Evolutionary conservation across 2,797 vertebrate genomes (phyloP), one percentile per base, ranked within the genome.

Genomic region (Argyrosomus regius): DNA sequence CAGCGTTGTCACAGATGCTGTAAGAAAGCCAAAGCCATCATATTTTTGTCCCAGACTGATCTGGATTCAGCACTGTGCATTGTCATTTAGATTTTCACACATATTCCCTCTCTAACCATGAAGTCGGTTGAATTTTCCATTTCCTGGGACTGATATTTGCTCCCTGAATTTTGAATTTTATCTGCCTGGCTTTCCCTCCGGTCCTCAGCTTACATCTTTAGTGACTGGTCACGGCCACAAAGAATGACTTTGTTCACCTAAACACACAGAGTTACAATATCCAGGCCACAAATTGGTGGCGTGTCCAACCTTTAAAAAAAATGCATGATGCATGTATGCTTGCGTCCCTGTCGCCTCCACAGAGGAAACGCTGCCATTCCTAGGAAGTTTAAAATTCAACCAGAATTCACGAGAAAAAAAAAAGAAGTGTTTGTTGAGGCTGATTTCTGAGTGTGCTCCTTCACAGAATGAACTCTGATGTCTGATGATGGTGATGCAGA

Each of bases 1-100:
- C 39, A 61, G 64, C 61, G 58, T 78, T 73, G 52, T 61, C 58
- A 75, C 68, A 31, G 26, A 71, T 43, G 60, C 63, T 76, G 48
- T 67, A 16, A 67, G 78, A 81, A 83, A 84, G 77, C 82, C 77
- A 83, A 85, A 88, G 81, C 60, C 78, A 79, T 85, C 45, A 52
- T 58, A 64, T 39, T 48, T 57, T 39, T 20, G 74, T 74, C 64
- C 50, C 73, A 60, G 71, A 59, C 75, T 74, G 70, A 83, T 81
- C 54, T 82, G 78, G 78, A 83, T 85, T 86, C 78, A 77, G 74
- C 66, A 46, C 58, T 72, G 68, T 72, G 67, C 39, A 26, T 72
- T 57, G 50, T 67, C 35, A 3, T 63, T 46, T n/a, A 28, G 45
- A 72, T 76, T 70, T 64, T 48, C 69, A 48, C 68, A 49, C 12